Evolutionary conservation across 2,888 invertebrate genomes (phyloP), one percentile per base, ranked within the genome.

Genomic region (Drosophila subsilvestris): DNA sequence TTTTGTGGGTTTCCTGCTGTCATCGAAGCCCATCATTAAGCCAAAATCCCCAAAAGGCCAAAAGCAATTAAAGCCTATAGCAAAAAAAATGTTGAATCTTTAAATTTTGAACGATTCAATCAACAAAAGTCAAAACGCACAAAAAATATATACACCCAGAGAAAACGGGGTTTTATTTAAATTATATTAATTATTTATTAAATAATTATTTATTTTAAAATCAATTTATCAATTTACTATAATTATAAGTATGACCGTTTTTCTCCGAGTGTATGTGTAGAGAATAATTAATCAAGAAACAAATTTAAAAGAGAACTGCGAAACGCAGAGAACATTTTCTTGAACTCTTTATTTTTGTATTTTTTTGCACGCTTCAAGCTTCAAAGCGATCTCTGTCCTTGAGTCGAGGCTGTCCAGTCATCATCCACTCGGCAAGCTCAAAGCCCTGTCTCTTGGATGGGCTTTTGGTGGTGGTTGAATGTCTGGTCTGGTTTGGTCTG

Each of bases 351-450:
- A 70, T 51, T 22, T 14, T 14, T 42, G 12, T 14, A 2, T 14
- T 32, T 59, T 78, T 82, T 83, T 77, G 83, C 86, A 86, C 79
- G 86, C 80, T 84, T 84, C 14, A 37, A 37, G 37, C 37, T 14
- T 37, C 37, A 7, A 37, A 14, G 77, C 83, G 71, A 77, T 86
- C 79, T 86, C 79, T 79, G 83, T 84, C 83, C 83, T 84, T 86
- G 83, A 86, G 80, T 67, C 74, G 86, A 69, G 82, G 82, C 79
- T 72, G 74, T 82, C 78, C 70, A 78, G 80, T 80, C 80, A 78
- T 78, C 78, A 78, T 78, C 78, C 62, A 63, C 62, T 63, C 42
- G 55, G 54, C 51, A 29, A 47, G 53, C 69, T 68, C 69, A 68
- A 69, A 70, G 63, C 71, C 62, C 70, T 69, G 60, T 68, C 51